Evolutionary conservation across 2,888 invertebrate genomes (phyloP), one percentile per base, ranked within the genome.

Genomic region (Polydrusus pterygomalis): DNA sequence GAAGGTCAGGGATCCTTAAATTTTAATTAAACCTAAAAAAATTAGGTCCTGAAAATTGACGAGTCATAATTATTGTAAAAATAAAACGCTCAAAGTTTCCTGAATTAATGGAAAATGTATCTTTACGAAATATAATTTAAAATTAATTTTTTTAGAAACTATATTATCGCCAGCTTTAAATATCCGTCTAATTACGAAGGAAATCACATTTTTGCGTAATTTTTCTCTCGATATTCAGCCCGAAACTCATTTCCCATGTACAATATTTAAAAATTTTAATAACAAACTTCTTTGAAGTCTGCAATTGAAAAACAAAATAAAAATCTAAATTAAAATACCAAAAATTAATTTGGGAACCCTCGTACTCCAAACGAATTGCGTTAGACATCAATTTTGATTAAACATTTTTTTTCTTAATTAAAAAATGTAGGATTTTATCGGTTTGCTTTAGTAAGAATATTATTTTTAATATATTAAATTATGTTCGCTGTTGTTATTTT

Each of bases 231-330:
- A 54, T 17, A 47, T 47, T 7, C 15, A 5, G 47, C 17, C 9
- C 0, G 17, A 47, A 47, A 43, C 43, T 47, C 47, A 47, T 47
- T 17, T 25, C n/a, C 20, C 25, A 54, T 54, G n/a, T 54, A 51
- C 18, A 6, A 51, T 11, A 54, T 25, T 54, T 25, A 54, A 30
- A 54, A 54, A 54, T 54, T n/a, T 30, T 54, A 54, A 54, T 54
- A 54, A 54, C 25, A 54, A 54, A 25, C 54, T 54, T 30, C 25
- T 54, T 54, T 54, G 54, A 54, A 54, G 54, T 54, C 25, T 54
- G 54, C 25, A 54, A 25, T 54, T 54, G 20, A 30, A 54, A 54
- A 11, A 11, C 30, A 13, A 54, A 30, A 54, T 51, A 20, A 51
- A 51, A 51, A 51, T 51, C 11, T 6, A 20, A 20, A 51, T 54